Evolutionary conservation across 2,797 vertebrate species (phyloP).

Genomic region (Lagocephalus sceleratus): DNA sequence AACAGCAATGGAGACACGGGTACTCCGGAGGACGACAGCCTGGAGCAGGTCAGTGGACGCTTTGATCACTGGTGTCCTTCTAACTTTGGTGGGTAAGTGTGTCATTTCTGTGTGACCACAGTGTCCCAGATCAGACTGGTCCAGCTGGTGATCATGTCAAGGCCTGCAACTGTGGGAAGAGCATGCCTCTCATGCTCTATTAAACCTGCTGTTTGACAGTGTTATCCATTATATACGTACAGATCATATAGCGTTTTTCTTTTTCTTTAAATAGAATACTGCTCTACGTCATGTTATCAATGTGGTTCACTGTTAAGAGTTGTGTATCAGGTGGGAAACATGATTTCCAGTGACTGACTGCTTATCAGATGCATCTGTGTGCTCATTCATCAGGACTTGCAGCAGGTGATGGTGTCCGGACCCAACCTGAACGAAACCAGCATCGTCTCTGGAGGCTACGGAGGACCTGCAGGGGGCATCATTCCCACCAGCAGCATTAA

Average conservation of each 20-base stretch:
- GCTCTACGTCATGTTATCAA: too few relatives aligned
- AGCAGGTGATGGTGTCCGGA: constrained; percentile 97
- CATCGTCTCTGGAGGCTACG: constrained; percentile 94
- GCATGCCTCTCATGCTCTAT: too few relatives aligned
- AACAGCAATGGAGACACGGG: constrained; percentile 91
- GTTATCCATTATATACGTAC: too few relatives aligned
- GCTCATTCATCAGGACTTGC: constrained; percentile 81
- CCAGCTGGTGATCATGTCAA: constrained; percentile 38
- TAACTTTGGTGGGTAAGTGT: background rate
- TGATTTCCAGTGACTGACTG: background rate
- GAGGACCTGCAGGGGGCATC: constrained; percentile 90
- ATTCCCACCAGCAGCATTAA: constrained; percentile 85
- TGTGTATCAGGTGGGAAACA: too few relatives aligned
- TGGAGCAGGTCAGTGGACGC: constrained; percentile 88
- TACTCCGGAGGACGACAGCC: constrained; percentile 86
- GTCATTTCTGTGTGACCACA: background rate
- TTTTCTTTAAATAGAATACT: too few relatives aligned
- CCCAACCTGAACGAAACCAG: constrained; percentile 97
- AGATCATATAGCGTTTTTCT: too few relatives aligned
- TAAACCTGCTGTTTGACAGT: too few relatives aligned
- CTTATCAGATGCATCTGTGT: constrained; percentile 4
- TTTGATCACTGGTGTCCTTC: background rate
- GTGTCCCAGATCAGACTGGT: constrained; percentile 14
- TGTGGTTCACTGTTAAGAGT: too few relatives aligned
- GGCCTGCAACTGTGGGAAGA: constrained; percentile 33